phyloP scores from a whole-genome alignment of 2,797 vertebrate species.

The Spinibarbus caldwelli region DNA sequence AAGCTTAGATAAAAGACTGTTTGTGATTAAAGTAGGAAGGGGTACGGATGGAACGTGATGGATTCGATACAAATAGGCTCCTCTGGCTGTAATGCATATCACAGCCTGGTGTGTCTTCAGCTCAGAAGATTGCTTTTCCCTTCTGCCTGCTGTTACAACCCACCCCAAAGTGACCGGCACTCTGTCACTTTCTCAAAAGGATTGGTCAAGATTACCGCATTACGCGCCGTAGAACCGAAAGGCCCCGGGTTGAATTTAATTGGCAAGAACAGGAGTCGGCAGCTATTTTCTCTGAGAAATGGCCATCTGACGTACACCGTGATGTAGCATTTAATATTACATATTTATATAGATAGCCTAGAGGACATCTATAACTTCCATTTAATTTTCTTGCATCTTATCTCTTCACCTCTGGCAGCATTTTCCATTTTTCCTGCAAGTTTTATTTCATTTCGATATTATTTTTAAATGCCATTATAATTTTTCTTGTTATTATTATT shows the following conservation, averaged over 20 bases:
- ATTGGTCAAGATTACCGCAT: conserved; percentile 83
- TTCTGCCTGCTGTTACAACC: conserved; percentile 67
- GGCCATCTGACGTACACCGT: conserved; percentile 64
- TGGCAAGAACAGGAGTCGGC: conserved; percentile 80
- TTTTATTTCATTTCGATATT: conserved; percentile 64
- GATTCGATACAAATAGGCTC: conserved; percentile 71
- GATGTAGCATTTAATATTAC: conserved; percentile 71
- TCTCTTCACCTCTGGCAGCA: conserved; percentile 73
- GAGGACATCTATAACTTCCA: conserved; percentile 73
- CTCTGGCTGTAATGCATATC: conserved; percentile 75
- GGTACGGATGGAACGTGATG: conserved; percentile 70
- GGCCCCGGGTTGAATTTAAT: conserved; percentile 87
- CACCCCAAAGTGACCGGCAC: conserved; percentile 63
- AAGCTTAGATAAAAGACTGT: conserved; percentile 34
- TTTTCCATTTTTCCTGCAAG: conserved; percentile 70
- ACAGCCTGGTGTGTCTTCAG: conserved; percentile 74
- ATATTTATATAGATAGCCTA: conserved; percentile 75
- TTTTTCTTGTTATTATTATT: conserved; percentile 53
- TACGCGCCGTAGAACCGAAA: conserved; percentile 73
- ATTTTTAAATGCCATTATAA: conserved; percentile 64
- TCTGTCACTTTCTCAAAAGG: conserved; percentile 78
- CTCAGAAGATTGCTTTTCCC: conserved; percentile 65
- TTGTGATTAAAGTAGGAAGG: conserved; percentile 62
- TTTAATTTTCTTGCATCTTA: conserved; percentile 73
- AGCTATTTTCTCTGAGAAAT: conserved; percentile 73